These are phyloP conservation scores for Anagyrus pseudococci DNA, from an alignment of 2,888 invertebrate genomes.

Conservation along the genomic window DNA sequence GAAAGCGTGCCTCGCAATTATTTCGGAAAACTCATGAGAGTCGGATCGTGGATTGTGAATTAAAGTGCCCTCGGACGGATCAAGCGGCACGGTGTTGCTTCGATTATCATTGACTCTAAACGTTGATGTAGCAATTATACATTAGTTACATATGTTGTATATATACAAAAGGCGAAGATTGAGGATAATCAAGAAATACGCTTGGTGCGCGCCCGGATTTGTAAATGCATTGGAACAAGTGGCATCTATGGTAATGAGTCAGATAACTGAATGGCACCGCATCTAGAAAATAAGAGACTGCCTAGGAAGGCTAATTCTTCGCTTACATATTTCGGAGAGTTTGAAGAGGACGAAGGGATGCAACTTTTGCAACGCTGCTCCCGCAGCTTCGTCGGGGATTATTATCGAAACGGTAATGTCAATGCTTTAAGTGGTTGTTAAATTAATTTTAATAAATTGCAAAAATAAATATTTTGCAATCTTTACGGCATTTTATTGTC, in stretches of 20 bases:
- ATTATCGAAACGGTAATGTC: constrained; percentile 49
- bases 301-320: background rate
- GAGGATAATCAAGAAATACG: background rate
- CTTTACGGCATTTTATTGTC: too few species aligned
- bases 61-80: too few species aligned
- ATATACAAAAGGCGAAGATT: background rate
- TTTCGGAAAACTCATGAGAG: too few species aligned
- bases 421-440: background rate
- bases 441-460: too few species aligned
- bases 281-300: constrained; percentile 52
- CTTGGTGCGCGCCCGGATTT: background rate
- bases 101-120: too few species aligned
- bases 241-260: background rate
- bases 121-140: background rate
- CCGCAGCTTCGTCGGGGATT: constrained; percentile 45
- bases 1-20: too few species aligned
- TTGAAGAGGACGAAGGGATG: constrained; percentile 45
- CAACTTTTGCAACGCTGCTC: constrained; percentile 49
- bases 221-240: background rate
- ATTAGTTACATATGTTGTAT: background rate
- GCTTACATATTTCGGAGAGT: background rate
- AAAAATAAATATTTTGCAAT: too few species aligned
- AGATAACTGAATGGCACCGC: constrained; percentile 54
- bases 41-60: too few species aligned
- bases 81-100: too few species aligned